Evolutionary conservation across 2,888 invertebrate genomes (phyloP).

Genomic region (Mimachlamys varia): DNA sequence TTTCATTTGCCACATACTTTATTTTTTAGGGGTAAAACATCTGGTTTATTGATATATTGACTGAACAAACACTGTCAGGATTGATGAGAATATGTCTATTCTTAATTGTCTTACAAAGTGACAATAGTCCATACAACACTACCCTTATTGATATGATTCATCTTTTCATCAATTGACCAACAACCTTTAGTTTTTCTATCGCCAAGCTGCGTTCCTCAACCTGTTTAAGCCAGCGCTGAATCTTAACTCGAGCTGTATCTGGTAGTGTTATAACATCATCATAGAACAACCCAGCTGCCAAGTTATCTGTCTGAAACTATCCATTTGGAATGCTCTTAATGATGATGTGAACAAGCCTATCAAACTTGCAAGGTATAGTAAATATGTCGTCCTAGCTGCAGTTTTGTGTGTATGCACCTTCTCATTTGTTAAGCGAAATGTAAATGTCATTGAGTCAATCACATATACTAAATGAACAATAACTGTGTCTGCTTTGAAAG

Average conservation of each 20-base stretch:
- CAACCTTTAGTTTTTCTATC: constrained; percentile 4
- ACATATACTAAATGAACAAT: constrained; percentile 46
- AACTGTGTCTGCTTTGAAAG: constrained; percentile 40
- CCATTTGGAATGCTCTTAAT: not conserved
- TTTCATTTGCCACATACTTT: not conserved
- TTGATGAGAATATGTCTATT: not conserved
- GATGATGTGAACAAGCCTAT: constrained; percentile 39
- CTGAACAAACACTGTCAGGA: not conserved
- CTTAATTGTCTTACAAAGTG: too few species aligned
- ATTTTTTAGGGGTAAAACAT: not conserved
- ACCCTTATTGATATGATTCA: not conserved
- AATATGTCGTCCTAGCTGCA: not conserved
- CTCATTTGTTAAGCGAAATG: constrained; percentile 41
- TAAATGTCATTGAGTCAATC: constrained; percentile 46
- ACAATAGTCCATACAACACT: not conserved
- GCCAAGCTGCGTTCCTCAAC: not conserved
- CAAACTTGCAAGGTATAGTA: constrained; percentile 20
- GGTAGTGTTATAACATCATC: not conserved
- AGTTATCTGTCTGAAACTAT: not conserved
- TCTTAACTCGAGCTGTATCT: not conserved
- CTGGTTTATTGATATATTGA: not conserved
- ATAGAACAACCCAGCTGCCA: not conserved
- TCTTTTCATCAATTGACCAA: not conserved
- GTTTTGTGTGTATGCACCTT: constrained; percentile 35
- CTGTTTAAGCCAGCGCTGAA: not conserved